Conservation (phyloP, 2,113 vertebrate species). For the Rhabdornis inornatus region DNA sequence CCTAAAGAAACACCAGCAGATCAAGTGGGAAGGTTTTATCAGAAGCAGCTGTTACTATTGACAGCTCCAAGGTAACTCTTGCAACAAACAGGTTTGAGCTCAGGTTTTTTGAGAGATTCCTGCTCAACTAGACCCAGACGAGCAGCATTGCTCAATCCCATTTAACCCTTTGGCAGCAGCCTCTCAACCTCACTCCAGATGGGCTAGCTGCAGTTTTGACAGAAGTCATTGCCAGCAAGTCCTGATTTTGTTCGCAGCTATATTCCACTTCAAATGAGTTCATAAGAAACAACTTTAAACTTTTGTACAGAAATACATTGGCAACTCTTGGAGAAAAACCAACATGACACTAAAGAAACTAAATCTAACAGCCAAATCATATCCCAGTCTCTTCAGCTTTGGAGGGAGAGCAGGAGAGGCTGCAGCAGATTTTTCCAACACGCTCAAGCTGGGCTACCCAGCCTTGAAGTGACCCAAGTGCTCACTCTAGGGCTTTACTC, state of each 20-base stretch:
- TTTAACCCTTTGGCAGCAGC: neutral
- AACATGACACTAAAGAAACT: neutral
- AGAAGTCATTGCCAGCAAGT: neutral
- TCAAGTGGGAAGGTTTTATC: neutral
- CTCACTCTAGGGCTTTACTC: neutral
- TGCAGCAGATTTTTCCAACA: neutral
- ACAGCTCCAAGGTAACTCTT: neutral
- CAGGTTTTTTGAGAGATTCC: neutral
- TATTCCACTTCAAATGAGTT: neutral
- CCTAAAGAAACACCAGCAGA: neutral
- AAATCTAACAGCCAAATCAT: neutral
- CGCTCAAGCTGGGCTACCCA: neutral
- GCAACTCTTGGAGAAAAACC: neutral
- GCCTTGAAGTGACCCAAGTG: neutral
- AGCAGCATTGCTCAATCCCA: neutral
- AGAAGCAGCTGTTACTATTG: neutral
- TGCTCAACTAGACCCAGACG: neutral
- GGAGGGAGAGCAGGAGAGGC: neutral
- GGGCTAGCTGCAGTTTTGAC: neutral
- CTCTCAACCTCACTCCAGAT: neutral
- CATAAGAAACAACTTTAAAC: neutral
- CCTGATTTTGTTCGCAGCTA: fast-evolving
- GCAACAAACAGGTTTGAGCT: neutral
- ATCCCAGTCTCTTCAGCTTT: neutral
- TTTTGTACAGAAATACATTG: neutral